phyloP scores from a whole-genome alignment of 2,797 vertebrate species.

The Chelmon rostratus region DNA sequence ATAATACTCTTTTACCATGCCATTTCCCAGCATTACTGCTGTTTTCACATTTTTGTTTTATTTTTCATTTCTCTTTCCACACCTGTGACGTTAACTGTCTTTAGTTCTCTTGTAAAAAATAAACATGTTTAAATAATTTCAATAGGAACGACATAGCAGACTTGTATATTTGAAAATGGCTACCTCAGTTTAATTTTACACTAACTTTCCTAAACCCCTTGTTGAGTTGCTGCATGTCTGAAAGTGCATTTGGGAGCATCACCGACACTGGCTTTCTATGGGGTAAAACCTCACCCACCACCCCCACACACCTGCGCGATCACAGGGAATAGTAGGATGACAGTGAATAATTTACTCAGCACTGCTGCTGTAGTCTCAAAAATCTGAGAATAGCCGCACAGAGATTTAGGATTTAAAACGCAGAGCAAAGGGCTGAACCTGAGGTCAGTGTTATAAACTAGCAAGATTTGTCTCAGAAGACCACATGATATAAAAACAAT shows the following conservation, averaged over 20 bases:
- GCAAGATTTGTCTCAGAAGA: constrained; percentile 16
- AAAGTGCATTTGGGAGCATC: constrained; percentile 28
- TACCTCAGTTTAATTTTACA: neutral
- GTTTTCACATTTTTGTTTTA: neutral
- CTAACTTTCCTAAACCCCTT: constrained; percentile 4
- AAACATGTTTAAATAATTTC: neutral
- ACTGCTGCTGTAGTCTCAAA: constrained; percentile 57
- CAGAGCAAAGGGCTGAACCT: constrained; percentile 16
- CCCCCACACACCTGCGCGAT: constrained; percentile 13
- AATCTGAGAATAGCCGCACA: constrained; percentile 49
- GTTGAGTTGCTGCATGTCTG: constrained; percentile 27
- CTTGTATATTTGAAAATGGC: neutral
- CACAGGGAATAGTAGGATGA: constrained; percentile 38
- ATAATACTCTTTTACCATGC: constrained; percentile 18
- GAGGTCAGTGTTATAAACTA: constrained; percentile 32
- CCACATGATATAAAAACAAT: constrained; percentile 9
- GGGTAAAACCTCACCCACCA: neutral
- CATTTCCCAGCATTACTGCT: neutral
- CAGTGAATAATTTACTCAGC: constrained; percentile 67
- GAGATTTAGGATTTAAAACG: constrained; percentile 52
- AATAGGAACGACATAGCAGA: neutral
- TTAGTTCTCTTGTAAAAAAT: neutral
- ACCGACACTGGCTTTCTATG: constrained; percentile 5
- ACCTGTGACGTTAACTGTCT: constrained; percentile 1
- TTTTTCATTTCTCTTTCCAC: neutral